Percentiles rank a stretch among this genome's conserved stretches.
Conservation (phyloP, 2,797 vertebrate species). For the Girardinus metallicus region DNA sequence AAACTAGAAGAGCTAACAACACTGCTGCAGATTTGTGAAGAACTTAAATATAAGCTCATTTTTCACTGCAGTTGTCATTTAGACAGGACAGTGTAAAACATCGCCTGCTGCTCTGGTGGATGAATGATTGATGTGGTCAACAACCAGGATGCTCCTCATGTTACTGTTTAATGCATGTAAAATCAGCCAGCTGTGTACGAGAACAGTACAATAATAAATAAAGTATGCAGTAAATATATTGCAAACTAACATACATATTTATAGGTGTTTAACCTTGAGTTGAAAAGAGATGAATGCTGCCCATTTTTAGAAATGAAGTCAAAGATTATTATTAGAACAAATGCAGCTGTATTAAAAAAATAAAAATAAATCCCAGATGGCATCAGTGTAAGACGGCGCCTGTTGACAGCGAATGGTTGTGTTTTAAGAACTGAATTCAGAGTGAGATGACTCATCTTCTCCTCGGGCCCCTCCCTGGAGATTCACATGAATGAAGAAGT, state of each 20-base stretch:
- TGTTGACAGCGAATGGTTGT: constrained; percentile 56
- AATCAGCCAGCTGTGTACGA: constrained; percentile 28
- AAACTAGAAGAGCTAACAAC: not conserved
- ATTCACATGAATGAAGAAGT: constrained; percentile 47
- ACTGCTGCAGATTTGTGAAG: not conserved
- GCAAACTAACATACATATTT: not conserved
- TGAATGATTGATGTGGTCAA: constrained; percentile 67
- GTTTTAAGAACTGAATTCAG: constrained; percentile 61
- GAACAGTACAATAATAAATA: constrained; percentile 1
- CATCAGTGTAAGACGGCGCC: constrained; percentile 26
- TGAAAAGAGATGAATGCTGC: constrained; percentile 29
- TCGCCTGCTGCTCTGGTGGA: constrained; percentile 39
- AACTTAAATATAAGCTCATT: not conserved
- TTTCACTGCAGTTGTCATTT: not conserved
- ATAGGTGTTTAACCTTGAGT: constrained; percentile 5
- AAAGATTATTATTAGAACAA: constrained; percentile 60
- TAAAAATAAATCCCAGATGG: constrained; percentile 54
- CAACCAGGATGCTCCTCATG: constrained; percentile 39
- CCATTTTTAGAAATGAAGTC: constrained; percentile 33
- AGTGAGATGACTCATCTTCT: constrained; percentile 76
- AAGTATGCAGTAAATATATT: not conserved
- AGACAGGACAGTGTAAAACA: constrained; percentile 29
- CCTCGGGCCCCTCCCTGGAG: constrained; percentile 55
- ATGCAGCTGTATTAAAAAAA: constrained; percentile 41
- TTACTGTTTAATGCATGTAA: constrained; percentile 58